Conservation (phyloP, 2,113 vertebrate species). For the Okapia johnstoni region DNA sequence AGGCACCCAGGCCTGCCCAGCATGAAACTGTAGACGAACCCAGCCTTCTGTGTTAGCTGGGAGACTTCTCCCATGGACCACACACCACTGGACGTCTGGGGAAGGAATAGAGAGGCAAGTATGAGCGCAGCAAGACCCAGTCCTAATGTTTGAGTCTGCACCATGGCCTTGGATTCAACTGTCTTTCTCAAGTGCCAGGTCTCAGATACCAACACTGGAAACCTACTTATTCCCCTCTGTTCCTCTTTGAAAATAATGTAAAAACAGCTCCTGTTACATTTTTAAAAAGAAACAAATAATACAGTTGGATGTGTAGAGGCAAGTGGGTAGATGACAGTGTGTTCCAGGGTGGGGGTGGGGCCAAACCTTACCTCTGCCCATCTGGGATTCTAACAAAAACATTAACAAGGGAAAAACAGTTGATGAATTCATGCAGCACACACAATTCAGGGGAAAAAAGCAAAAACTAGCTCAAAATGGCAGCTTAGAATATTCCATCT, state of each 20-base stretch:
- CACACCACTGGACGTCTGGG: constrained; percentile 57
- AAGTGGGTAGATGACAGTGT: background rate
- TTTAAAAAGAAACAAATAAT: background rate
- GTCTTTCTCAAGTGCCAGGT: background rate
- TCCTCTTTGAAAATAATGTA: background rate
- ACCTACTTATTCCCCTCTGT: background rate
- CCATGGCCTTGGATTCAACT: background rate
- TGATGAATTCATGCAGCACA: background rate
- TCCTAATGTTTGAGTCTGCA: background rate
- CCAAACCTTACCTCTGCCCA: background rate
- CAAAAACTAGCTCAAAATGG: background rate
- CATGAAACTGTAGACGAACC: constrained; percentile 60
- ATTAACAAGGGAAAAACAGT: background rate
- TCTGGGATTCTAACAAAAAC: background rate
- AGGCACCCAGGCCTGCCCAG: constrained; percentile 67
- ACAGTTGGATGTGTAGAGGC: background rate
- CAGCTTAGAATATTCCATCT: background rate
- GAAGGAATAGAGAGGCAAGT: background rate
- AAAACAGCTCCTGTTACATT: background rate
- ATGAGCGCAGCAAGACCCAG: background rate
- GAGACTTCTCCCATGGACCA: constrained; percentile 53
- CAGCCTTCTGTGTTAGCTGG: constrained; percentile 8
- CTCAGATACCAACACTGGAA: background rate
- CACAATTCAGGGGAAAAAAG: background rate
- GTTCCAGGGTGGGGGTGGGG: background rate